Evolutionary conservation across 1,140 invertebrate genomes (phyloP), one percentile per base, ranked within the genome.

Genomic region (Popillia japonica): DNA sequence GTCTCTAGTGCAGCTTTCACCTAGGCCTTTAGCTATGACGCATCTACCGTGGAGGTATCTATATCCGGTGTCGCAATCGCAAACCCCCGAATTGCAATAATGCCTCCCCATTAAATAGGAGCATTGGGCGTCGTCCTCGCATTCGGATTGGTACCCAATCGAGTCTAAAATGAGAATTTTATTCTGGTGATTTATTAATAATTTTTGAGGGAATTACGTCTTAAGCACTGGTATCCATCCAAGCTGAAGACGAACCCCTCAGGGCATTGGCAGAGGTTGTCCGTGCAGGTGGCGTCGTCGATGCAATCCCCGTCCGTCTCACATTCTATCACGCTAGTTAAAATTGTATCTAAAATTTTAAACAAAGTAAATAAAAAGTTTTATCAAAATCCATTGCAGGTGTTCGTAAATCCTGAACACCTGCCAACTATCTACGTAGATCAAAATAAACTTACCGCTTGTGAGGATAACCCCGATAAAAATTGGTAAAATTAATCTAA

Each of bases 61-160:
- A 64, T 68, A 78, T 48, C 77, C 77, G 10, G 0, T 17, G 1
- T 9, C 68, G 27, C 77, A 78, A n/a, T 44, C 41, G n/a, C 77
- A 78, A 20, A 17, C 68, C 6, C 42, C 42, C 1, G 2, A 20
- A 8, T 48, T 55, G 34, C 77, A 78, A 72, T 7, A 9, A 40
- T 78, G 40, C 23, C 27, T 74, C 23, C 77, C 77, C 23, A 48
- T 34, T 17, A 78, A 68, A 8, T 40, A 78, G 11, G 10, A 9
- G 17, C 77, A 78, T n/a, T 78, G 77, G 3, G 14, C n/a, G 22
- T 74, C 72, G 11, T 78, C 77, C 22, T 55, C 68, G 22, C 77
- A 78, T 27, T 9, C 17, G 4, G 77, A 9, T 3, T 55, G 20
- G 6, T 72, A 44, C 9, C 77, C 77, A 72, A 78, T 23, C 14